These are phyloP conservation scores for Platygyra sinensis DNA, from an alignment of 64 coral and sea anemone species.

Conservation along the genomic window DNA sequence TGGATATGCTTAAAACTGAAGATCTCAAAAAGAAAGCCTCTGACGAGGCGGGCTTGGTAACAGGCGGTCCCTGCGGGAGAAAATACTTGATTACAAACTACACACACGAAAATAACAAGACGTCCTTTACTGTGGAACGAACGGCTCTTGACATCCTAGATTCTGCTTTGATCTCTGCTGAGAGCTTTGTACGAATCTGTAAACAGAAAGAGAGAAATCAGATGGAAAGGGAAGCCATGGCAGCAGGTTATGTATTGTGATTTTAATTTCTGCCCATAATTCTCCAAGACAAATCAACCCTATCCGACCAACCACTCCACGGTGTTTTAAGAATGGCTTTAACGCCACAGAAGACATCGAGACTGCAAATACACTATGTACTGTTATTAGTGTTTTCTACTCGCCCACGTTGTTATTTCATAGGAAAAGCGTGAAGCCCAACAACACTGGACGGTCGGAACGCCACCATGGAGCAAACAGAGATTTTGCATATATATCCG, in stretches of 20 bases:
- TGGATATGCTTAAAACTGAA: conserved; percentile 64
- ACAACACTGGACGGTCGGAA: too few relatives aligned
- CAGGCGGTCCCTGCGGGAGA: conserved; percentile 64
- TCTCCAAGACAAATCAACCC: not conserved
- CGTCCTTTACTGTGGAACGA: conserved; percentile 29
- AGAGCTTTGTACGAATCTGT: conserved; percentile 68
- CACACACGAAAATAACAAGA: conserved; percentile 40
- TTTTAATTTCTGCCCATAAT: not conserved
- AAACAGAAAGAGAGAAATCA: conserved; percentile 52
- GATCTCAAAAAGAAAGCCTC: conserved; percentile 51
- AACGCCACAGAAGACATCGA: too few relatives aligned
- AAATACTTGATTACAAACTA: conserved; percentile 82
- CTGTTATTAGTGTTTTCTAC: too few relatives aligned
- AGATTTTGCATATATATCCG: too few relatives aligned
- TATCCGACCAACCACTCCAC: not conserved
- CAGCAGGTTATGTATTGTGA: not conserved
- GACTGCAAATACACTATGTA: too few relatives aligned
- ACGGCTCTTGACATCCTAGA: conserved; percentile 67
- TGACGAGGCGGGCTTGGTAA: conserved; percentile 44
- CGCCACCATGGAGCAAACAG: too few relatives aligned
- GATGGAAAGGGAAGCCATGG: not conserved
- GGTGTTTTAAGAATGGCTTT: not conserved
- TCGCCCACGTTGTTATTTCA: too few relatives aligned
- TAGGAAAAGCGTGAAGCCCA: too few relatives aligned
- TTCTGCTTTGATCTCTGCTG: conserved; percentile 64